phyloP scores from a whole-genome alignment of 2,113 vertebrate species.

The Ursus arctos region DNA sequence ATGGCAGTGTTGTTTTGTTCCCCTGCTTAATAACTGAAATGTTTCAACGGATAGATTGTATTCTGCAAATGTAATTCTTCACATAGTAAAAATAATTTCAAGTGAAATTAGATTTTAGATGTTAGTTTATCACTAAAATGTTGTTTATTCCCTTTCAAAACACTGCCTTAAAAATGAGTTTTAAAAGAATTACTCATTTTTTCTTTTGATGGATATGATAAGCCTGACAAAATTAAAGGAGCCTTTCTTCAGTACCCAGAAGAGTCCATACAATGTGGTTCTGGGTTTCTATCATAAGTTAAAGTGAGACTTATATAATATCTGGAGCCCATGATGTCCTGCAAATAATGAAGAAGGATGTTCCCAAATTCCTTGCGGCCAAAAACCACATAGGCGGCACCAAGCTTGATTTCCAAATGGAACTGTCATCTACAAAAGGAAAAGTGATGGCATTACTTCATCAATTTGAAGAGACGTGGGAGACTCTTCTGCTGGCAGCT shows the following conservation, averaged over 20 bases:
- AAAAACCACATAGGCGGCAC: neutral
- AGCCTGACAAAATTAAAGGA: neutral
- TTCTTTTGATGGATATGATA: neutral
- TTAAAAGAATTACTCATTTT: conserved; percentile 26
- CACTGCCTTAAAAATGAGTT: neutral
- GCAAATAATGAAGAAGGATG: neutral
- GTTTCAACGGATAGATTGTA: conserved; percentile 50
- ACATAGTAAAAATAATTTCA: conserved; percentile 54
- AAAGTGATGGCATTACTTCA: neutral
- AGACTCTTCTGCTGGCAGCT: neutral
- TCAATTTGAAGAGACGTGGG: neutral
- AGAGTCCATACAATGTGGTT: neutral
- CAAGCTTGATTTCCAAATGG: neutral
- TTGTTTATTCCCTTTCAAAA: conserved; percentile 46
- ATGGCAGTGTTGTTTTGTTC: neutral
- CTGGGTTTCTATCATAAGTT: neutral
- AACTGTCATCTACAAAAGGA: neutral
- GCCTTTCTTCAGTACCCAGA: neutral
- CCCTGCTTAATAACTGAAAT: conserved; percentile 65
- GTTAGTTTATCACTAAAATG: conserved; percentile 41
- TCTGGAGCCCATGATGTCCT: neutral
- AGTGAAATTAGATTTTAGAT: conserved; percentile 43
- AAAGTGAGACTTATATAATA: neutral
- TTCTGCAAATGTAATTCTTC: conserved; percentile 44
- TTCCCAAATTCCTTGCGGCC: neutral